Percentiles rank a stretch among this genome's conserved stretches.
These are phyloP conservation scores for Stenchaetothrips biformis DNA, from an alignment of 2,888 invertebrate species.

Conservation along the genomic window DNA sequence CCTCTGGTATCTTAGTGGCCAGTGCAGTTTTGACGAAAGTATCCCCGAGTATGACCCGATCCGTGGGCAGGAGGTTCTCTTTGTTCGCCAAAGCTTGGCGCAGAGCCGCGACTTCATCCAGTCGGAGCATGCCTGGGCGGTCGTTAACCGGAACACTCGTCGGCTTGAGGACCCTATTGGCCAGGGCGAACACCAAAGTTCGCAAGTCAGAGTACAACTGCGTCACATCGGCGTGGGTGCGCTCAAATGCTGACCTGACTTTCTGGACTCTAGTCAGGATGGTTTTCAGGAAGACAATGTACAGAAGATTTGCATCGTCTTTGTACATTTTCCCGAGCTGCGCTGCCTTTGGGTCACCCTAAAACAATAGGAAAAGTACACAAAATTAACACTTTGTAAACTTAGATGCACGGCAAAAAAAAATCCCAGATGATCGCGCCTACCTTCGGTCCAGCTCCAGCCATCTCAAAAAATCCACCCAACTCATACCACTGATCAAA, in stretches of 20 bases:
- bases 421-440: neutral
- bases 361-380: neutral
- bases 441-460: neutral
- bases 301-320: neutral
- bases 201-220: neutral
- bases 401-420: too few relatives aligned
- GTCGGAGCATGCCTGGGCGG: neutral
- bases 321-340: conserved; percentile 4
- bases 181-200: neutral
- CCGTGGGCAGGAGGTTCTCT: conserved; percentile 6
- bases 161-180: neutral
- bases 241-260: conserved; percentile 3
- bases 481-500: neutral
- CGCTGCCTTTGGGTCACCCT: neutral
- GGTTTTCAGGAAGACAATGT: neutral
- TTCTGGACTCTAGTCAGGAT: neutral
- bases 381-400: too few relatives aligned
- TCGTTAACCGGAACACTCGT: neutral
- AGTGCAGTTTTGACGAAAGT: neutral
- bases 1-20: neutral
- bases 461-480: conserved; percentile 5
- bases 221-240: neutral
- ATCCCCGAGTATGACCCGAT: neutral
- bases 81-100: neutral
- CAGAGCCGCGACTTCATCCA: neutral